Conservation (phyloP, 2,888 invertebrate genomes). For the Pristionchus arcanus region DNA sequence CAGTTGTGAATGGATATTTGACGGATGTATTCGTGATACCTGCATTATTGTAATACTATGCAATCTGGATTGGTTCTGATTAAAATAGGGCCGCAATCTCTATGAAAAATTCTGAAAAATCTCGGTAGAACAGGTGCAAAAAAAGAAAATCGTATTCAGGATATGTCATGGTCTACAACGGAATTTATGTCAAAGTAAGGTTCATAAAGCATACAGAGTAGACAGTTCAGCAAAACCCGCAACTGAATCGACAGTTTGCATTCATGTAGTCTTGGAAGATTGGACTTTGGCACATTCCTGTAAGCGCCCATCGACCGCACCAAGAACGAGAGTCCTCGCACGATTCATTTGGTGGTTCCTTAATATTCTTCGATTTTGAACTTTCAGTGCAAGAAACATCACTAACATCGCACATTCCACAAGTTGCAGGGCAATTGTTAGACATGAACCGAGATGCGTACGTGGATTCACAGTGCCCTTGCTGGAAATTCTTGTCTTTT, state of each 20-base stretch:
- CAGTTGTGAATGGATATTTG: not conserved
- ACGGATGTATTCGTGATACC: not conserved
- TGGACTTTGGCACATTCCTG: slow-evolving; percentile 74
- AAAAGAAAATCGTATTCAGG: not conserved
- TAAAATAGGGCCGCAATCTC: not conserved
- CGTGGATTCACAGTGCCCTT: slow-evolving; percentile 75
- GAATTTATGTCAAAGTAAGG: no score
- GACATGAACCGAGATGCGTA: slow-evolving; percentile 75
- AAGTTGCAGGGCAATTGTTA: slow-evolving; percentile 74
- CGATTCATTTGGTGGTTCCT: not conserved
- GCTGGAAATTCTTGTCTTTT: slow-evolving; percentile 6
- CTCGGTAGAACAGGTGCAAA: not conserved
- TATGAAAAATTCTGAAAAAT: not conserved
- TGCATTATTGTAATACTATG: not conserved
- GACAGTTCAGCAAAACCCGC: slow-evolving; percentile 62
- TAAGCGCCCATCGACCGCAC: slow-evolving; percentile 76
- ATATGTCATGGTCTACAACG: slow-evolving; percentile 31
- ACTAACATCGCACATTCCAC: slow-evolving; percentile 67
- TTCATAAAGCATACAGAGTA: not conserved
- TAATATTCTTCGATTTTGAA: not conserved
- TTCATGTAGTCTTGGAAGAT: slow-evolving; percentile 77
- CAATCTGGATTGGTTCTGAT: not conserved
- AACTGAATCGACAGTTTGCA: slow-evolving; percentile 73
- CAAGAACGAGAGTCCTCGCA: slow-evolving; percentile 62
- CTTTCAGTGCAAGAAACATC: not conserved